Conservation (phyloP, 2,888 invertebrate species). For the Acanthoscelides obtectus region DNA sequence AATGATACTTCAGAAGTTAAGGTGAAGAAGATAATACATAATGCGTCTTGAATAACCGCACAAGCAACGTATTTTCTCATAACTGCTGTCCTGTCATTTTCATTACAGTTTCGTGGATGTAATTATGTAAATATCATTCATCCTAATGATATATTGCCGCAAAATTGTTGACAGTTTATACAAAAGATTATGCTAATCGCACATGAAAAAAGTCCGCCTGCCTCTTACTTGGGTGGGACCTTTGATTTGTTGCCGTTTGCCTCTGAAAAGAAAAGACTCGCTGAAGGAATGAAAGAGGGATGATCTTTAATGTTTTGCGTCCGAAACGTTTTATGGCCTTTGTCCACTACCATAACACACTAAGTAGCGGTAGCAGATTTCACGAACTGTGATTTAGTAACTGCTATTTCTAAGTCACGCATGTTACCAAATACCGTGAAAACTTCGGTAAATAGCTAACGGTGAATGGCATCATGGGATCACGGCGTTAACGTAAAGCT, state of each 20-base stretch:
- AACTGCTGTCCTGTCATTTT: neutral
- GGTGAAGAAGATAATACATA: neutral
- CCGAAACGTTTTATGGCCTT: neutral
- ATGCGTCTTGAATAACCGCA: neutral
- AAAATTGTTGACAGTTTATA: constrained; percentile 22
- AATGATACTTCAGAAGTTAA: neutral
- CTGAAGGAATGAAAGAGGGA: neutral
- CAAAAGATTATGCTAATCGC: constrained; percentile 19
- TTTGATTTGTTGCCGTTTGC: neutral
- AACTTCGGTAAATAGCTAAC: too few species aligned
- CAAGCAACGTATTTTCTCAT: neutral
- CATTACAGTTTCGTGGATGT: constrained; percentile 1
- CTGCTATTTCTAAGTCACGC: too few species aligned
- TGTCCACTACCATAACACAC: too few species aligned
- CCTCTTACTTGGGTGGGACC: neutral
- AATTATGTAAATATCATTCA: constrained; percentile 19
- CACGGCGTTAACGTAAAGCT: too few species aligned
- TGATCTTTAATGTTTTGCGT: neutral
- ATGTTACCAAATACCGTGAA: too few species aligned
- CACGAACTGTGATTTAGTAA: too few species aligned
- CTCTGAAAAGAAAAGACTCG: neutral
- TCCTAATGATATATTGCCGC: constrained; percentile 18
- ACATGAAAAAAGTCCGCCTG: neutral
- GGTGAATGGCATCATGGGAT: too few species aligned
- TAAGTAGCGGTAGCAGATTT: too few species aligned